Evolutionary conservation across 2,888 invertebrate species (phyloP).

Genomic region (Drosophila koepferae): DNA sequence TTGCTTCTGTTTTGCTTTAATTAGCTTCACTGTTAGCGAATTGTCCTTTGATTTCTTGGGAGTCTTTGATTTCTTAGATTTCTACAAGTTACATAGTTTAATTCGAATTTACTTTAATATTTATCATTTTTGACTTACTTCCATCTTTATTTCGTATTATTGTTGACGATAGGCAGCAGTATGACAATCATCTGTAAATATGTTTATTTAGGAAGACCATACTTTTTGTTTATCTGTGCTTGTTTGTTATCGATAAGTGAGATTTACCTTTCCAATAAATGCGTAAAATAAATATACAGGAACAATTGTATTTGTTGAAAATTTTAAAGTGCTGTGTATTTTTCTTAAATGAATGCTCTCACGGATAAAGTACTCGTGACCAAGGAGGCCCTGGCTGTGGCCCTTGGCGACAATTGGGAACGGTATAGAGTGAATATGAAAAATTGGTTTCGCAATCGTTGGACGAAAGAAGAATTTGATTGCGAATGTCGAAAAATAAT

Average conservation of each 20-base stretch:
- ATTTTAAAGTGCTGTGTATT: neutral
- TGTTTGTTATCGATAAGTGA: conserved; percentile 26
- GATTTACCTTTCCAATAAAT: neutral
- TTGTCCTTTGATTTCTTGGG: conserved; percentile 63
- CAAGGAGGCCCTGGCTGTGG: conserved; percentile 79
- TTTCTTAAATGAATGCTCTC: conserved; percentile 67
- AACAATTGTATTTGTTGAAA: neutral
- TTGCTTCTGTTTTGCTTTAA: conserved; percentile 58
- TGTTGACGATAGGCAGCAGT: conserved; percentile 19
- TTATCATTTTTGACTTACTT: conserved; percentile 25
- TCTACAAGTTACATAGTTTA: conserved; percentile 30
- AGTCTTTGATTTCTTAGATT: conserved; percentile 60
- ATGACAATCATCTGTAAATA: neutral
- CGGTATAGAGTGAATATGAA: conserved; percentile 91
- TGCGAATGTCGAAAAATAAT: conserved; percentile 91
- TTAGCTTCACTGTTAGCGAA: conserved; percentile 46
- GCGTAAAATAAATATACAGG: neutral
- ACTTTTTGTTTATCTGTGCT: neutral
- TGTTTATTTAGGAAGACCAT: neutral
- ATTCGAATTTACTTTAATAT: neutral
- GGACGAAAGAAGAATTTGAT: conserved; percentile 94
- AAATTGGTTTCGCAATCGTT: conserved; percentile 90
- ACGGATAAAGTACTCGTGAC: conserved; percentile 79
- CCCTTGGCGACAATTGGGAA: conserved; percentile 89
- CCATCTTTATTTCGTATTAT: conserved; percentile 39